A percentile compares a stretch with the other conserved stretches of the same genome.
Evolutionary conservation across 2,888 invertebrate species (phyloP).

Genomic region (Notodonta ziczac): DNA sequence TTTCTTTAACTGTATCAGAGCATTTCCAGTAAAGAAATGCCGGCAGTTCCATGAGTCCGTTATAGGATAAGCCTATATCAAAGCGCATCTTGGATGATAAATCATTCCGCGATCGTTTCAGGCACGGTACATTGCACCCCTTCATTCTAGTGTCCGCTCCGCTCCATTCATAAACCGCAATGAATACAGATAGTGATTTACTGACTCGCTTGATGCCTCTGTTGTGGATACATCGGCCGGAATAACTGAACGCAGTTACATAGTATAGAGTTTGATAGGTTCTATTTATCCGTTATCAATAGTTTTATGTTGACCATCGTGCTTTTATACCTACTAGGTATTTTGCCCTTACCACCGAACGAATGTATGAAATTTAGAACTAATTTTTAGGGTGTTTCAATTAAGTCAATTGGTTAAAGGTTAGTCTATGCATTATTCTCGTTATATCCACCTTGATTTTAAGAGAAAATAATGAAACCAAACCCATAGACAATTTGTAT

Average conservation of each 20-base stretch:
- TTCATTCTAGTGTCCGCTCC: conserved; percentile 32
- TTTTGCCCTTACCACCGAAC: too few species aligned
- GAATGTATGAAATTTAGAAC: too few species aligned
- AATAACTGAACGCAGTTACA: neutral
- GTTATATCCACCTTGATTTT: too few species aligned
- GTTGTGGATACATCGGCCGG: neutral
- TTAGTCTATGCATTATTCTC: too few species aligned
- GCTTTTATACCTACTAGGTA: neutral
- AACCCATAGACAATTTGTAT: too few species aligned
- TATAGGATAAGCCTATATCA: conserved; percentile 41
- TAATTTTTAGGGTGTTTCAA: too few species aligned
- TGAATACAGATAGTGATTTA: conserved; percentile 44
- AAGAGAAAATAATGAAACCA: too few species aligned
- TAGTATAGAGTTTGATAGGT: neutral
- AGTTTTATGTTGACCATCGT: neutral
- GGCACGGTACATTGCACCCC: conserved; percentile 29
- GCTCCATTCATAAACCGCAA: conserved; percentile 37
- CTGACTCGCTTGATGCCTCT: conserved; percentile 25
- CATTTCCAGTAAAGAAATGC: conserved; percentile 26
- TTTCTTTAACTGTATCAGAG: conserved; percentile 4
- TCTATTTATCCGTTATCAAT: neutral
- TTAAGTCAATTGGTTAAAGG: too few species aligned
- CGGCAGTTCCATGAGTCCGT: conserved; percentile 36
- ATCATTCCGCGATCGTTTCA: conserved; percentile 28
- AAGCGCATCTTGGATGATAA: conserved; percentile 33